These are phyloP conservation scores for Neolamprologus modestus DNA, from an alignment of 2,113 vertebrate genomes.

Conservation along the genomic window DNA sequence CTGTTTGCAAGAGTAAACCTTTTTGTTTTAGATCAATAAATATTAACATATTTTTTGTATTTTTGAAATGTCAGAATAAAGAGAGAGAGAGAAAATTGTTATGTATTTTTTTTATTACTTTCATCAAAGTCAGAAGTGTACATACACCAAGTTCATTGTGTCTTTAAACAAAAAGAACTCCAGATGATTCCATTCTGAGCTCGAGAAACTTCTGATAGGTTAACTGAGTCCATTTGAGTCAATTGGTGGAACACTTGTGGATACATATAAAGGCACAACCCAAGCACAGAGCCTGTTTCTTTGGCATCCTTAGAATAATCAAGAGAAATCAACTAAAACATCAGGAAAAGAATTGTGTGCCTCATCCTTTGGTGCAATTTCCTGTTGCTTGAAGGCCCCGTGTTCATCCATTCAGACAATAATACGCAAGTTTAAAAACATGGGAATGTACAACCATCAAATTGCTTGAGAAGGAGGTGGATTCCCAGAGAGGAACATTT, in stretches of 20 bases:
- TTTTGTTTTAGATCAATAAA: neutral
- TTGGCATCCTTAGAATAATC: neutral
- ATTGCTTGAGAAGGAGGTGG: neutral
- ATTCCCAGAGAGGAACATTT: neutral
- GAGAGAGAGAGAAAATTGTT: neutral
- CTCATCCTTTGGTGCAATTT: neutral
- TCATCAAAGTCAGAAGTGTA: neutral
- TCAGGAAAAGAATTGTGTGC: neutral
- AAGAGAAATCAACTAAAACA: neutral
- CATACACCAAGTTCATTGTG: neutral
- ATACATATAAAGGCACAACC: neutral
- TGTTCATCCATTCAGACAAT: neutral
- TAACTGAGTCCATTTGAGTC: neutral
- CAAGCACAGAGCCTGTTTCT: neutral
- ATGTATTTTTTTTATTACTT: neutral
- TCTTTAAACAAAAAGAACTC: neutral
- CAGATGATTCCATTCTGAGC: neutral
- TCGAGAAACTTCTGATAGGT: neutral
- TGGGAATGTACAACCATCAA: neutral
- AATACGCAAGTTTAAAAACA: neutral
- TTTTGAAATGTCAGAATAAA: neutral
- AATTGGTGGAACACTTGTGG: neutral
- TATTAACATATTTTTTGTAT: neutral
- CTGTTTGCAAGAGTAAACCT: neutral
- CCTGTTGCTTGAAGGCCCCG: neutral